Base-by-base conservation (phyloP, 2,888 invertebrate genomes). In the Allophyes oxyacanthae region DNA sequence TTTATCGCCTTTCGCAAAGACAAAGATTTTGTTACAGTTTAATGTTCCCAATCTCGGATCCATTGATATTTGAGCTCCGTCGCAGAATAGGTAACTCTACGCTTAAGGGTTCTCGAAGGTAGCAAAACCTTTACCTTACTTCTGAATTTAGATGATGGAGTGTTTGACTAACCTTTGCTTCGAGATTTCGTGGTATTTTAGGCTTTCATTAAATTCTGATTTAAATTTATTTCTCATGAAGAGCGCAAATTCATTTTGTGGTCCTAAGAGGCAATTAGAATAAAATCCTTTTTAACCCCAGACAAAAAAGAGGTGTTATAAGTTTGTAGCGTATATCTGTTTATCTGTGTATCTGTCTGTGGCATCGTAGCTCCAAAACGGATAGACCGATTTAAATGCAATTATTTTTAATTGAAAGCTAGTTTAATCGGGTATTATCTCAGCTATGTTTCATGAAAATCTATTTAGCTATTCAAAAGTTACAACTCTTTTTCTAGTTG, bases 21-120 rank as follows among this genome's bases (percentile, higher is more conserved):
- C 63, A 58, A 59, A 65, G 54, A 62, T 53, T 65, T 58, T 65
- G 52, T 72, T 72, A 62, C 62, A 51, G 49, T 64, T 71, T 63
- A 57, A 61, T 54, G 70, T 70, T 68, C 41, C 46, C 42, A 61
- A 69, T 64, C 66, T 33, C 30, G 36, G 13, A 33, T 59, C 53
- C 50, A 64, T 69, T 69, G 74, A 76, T 57, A 73, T 65, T 61
- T 55, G 69, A 78, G 43, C 53, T 45, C 34, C 40, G 51, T 45
- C 52, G 15, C 30, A 44, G 64, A 70, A 64, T 68, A 53, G 54
- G 76, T 73, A 69, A 78, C 62, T 46, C 45, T 30, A 67, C 20
- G 43, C 63, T 52, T 14, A 53, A 58, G 55, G 44, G 43, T 48
- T 34, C 50, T 40, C 13, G 51, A 10, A 58, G 53, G 44, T 43